Base-by-base conservation (phyloP, 2,797 vertebrate genomes). In the Melanotaenia trifasciata region DNA sequence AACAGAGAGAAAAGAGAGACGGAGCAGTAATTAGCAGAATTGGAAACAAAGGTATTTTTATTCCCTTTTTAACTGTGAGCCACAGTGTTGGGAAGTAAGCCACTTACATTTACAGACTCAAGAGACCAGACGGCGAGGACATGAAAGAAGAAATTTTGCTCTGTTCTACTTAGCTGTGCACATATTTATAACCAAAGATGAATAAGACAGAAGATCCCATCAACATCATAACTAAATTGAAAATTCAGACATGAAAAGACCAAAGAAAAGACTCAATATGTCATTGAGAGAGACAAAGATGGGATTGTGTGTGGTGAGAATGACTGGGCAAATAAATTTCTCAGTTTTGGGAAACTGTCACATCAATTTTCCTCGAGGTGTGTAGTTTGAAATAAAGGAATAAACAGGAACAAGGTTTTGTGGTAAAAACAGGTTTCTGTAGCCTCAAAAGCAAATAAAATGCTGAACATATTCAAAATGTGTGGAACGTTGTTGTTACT, bases 41-140 rank as follows among this genome's bases (percentile, higher is more conserved):
- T 57, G 65, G 70, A 84, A 86, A 82, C 68, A 78, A 81, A 88
- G 73, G 72, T 87, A 85, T 84, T 88, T 86, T 81, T 84, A 81
- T 79, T 83, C 67, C 69, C 36, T 58, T 58, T 84, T 78, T 70
- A 68, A 87, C 70, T 82, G 61, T 51, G 81, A 84, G 69, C 40
- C 62, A 40, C 36, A 53, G 28, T 74, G 67, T 72, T 74, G 78
- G 70, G 75, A 84, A 67, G 53, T 33, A 83, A 80, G 80, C 36
- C 71, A 70, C 60, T 76, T 63, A 67, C 62, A 85, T 90, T 86
- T 64, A 80, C 58, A 64, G 65, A 74, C 71, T 78, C 65, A 26
- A 67, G 74, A 63, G 74, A 79, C 13, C 40, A 83, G 82, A 81
- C 14, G 22, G 45, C 40, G 57, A 70, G 58, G 64, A 84, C 72